A percentile compares a stretch with the other conserved stretches of the same genome.
These are phyloP conservation scores for Pollenia amentaria DNA, from an alignment of 2,888 invertebrate species.

Conservation along the genomic window DNA sequence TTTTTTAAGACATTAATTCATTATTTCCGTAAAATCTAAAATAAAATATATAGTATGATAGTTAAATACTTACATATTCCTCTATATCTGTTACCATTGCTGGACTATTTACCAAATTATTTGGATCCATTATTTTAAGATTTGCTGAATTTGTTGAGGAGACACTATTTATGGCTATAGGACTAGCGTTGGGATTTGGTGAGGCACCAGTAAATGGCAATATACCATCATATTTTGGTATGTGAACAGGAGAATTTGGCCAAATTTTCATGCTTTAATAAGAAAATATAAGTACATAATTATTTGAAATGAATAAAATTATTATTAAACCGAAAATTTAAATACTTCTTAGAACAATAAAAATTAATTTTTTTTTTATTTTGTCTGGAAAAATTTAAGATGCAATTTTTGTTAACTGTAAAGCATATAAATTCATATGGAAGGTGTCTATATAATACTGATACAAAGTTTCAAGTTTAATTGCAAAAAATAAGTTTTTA, in stretches of 20 bases:
- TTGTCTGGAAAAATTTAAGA: background rate
- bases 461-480: background rate
- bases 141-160: constrained; percentile 84
- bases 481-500: constrained; percentile 9
- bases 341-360: constrained; percentile 10
- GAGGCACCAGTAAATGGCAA: constrained; percentile 81
- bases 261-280: constrained; percentile 83
- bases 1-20: no score
- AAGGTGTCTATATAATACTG: constrained; percentile 27
- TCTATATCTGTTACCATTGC: constrained; percentile 79
- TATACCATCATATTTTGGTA: constrained; percentile 84
- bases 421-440: constrained; percentile 11
- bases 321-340: no score
- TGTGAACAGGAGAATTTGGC: constrained; percentile 84
- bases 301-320: background rate
- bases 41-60: background rate
- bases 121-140: constrained; percentile 83
- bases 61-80: constrained; percentile 81
- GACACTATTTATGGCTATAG: constrained; percentile 84
- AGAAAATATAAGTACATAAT: constrained; percentile 37
- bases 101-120: constrained; percentile 81
- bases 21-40: background rate
- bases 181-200: constrained; percentile 81
- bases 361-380: background rate
- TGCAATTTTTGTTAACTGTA: constrained; percentile 19